These are phyloP conservation scores for Crotalus adamanteus DNA, from an alignment of 2,797 vertebrate species.

Conservation along the genomic window DNA sequence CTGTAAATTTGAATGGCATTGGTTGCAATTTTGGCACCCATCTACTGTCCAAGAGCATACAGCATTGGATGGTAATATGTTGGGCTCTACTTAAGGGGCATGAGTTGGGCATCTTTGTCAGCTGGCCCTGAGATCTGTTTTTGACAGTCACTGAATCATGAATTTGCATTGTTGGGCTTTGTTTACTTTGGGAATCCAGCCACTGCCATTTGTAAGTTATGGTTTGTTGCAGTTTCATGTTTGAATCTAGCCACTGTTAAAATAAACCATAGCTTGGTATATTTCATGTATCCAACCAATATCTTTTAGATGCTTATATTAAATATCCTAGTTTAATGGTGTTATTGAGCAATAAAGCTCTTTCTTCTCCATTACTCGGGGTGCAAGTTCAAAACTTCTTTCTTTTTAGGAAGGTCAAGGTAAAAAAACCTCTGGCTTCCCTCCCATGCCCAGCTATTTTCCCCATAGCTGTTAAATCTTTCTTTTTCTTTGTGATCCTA, in stretches of 20 bases:
- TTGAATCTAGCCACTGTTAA: not conserved
- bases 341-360: not conserved
- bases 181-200: not conserved
- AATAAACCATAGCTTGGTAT: not conserved
- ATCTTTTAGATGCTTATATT: not conserved
- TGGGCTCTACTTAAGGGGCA: not conserved
- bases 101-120: not conserved
- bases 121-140: fast-evolving
- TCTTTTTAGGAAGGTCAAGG: not conserved
- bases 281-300: not conserved
- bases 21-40: not conserved
- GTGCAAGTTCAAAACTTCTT: not conserved
- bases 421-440: not conserved
- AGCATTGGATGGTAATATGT: not conserved
- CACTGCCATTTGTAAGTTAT: not conserved
- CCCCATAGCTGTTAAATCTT: conserved; percentile 26
- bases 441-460: not conserved
- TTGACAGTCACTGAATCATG: not conserved
- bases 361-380: not conserved
- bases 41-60: not conserved
- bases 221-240: not conserved
- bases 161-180: not conserved
- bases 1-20: too few relatives aligned
- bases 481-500: not conserved
- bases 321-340: conserved; percentile 5